Percentiles rank a stretch among this genome's conserved stretches.
phyloP scores from a whole-genome alignment of 2,113 vertebrate genomes.

The Python bivittatus region DNA sequence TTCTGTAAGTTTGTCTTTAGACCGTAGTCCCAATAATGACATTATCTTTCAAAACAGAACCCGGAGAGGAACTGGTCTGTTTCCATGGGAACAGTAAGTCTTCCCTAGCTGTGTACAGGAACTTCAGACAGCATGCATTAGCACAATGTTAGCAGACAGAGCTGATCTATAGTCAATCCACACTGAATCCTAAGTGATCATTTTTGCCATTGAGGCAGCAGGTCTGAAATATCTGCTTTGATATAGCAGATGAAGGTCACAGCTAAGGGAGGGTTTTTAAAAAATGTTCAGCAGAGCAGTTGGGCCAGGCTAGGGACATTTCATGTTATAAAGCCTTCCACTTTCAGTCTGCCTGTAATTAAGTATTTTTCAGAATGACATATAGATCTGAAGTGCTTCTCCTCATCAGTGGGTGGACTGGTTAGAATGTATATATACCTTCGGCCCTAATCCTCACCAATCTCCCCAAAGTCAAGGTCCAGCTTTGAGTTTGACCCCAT shows the following conservation, averaged over 20 bases:
- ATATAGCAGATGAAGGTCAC: neutral
- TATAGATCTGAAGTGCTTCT: neutral
- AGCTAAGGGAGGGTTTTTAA: neutral
- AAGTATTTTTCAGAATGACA: neutral
- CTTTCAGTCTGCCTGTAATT: neutral
- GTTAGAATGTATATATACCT: neutral
- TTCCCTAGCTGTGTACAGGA: conserved; percentile 4
- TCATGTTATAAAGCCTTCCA: neutral
- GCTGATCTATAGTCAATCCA: conserved; percentile 22
- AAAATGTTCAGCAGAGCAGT: neutral
- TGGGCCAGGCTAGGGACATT: neutral
- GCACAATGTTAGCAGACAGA: conserved; percentile 17
- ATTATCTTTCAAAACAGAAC: conserved; percentile 12
- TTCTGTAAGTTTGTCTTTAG: neutral
- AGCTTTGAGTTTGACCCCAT: neutral
- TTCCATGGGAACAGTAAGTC: conserved; percentile 24
- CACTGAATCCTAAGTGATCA: conserved; percentile 13
- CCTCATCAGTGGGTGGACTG: neutral
- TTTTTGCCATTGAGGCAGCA: neutral
- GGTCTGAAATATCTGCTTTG: neutral
- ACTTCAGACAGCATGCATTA: conserved; percentile 16
- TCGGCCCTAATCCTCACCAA: neutral
- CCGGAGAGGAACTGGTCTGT: conserved; percentile 8
- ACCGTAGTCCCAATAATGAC: conserved; percentile 1
- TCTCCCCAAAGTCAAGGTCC: neutral